Base-by-base conservation (phyloP, 2,113 vertebrate species). In the Cryptoleucopteryx plumbea region DNA sequence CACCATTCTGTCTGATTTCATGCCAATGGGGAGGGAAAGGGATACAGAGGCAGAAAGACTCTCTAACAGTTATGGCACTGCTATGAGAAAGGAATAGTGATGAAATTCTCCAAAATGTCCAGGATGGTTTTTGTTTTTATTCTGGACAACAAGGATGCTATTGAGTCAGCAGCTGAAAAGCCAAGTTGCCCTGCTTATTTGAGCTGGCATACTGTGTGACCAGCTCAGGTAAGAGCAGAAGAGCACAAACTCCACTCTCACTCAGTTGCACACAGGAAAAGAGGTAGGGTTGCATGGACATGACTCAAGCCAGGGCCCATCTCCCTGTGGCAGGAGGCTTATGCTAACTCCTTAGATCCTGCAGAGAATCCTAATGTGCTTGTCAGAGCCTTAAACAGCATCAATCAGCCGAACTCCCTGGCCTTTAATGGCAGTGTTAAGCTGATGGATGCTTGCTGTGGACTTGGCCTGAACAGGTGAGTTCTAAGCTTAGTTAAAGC, bases 401-500 rank as follows among this genome's bases (percentile, higher is more conserved):
- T 94, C 87, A 82, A 94, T 91, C 92, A 96, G 93, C 96, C 3
- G 22, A 96, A 96, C 95, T 61, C 86, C 72, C 36, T 38, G 68
- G 62, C 82, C n/a, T 27, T 84, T 68, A 97, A 68, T 7, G 48
- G 38, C 70, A 75, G 78, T 17, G 67, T 96, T 96, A 87, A 81
- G 87, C 92, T 95, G 94, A 92, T 78, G 86, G 93, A 94, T 94
- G 93, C 94, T 84, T 59, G 73, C 47, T 79, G 72, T 47, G 56
- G 68, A 43, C 53, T 80, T 74, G 92, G 73, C 58, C 66, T 34
- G 47, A 91, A 7, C n/a, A 88, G 92, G 88, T 94, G 87, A 95
- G 92, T 83, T 87, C 94, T 97, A 92, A 91, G 87, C 96, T 98
- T 93, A 77, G 93, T 90, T 88, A 85, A 96, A 93, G 95, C 65